Conservation (phyloP, 2,113 vertebrate species). For the Ctenomys sociabilis region DNA sequence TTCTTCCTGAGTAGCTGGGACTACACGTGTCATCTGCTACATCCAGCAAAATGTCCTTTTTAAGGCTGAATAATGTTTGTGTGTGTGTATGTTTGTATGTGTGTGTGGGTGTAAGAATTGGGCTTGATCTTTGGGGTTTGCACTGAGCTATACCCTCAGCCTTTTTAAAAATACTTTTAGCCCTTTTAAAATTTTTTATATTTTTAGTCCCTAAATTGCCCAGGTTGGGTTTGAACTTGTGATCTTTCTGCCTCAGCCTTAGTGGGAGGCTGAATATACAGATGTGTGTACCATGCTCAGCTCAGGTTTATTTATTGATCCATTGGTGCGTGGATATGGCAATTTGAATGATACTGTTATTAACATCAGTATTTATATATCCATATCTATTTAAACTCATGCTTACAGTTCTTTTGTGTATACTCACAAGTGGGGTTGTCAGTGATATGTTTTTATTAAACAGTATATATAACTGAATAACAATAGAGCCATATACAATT, state of each 20-base stretch:
- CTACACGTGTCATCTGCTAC: neutral
- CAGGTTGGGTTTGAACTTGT: neutral
- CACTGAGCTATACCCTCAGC: neutral
- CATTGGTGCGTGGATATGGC: neutral
- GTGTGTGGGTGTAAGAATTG: neutral
- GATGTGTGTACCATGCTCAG: neutral
- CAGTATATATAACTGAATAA: neutral
- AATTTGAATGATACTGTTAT: neutral
- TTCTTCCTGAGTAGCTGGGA: neutral
- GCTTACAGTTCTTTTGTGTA: neutral
- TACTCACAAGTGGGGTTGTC: neutral
- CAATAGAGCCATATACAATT: neutral
- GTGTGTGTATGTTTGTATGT: neutral
- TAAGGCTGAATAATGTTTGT: neutral
- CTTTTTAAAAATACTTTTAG: neutral
- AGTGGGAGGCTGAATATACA: neutral
- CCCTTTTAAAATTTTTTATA: neutral
- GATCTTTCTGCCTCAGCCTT: neutral
- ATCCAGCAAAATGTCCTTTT: neutral
- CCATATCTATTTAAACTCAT: neutral
- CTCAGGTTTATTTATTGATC: neutral
- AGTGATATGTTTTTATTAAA: neutral
- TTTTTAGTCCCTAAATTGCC: neutral
- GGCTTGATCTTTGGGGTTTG: neutral
- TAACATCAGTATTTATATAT: neutral